Percentiles rank a stretch among this genome's conserved stretches.
These are phyloP conservation scores for Miltochrista miniata DNA, from an alignment of 2,888 invertebrate species.

Conservation along the genomic window DNA sequence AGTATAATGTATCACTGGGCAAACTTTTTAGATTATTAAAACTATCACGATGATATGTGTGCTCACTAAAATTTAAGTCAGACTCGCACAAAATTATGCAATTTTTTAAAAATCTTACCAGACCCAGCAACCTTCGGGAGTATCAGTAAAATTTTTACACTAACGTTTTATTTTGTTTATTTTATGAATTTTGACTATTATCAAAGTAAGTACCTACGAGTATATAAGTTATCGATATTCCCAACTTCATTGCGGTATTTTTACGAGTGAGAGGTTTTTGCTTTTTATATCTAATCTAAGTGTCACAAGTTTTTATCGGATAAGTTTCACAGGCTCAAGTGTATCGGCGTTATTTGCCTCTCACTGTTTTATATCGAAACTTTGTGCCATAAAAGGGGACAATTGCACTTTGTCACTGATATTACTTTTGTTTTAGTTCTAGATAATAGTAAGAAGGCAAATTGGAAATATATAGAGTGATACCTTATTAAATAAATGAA, in stretches of 20 bases:
- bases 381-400: constrained; percentile 21
- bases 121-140: too few species aligned
- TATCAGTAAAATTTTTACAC: too few species aligned
- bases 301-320: constrained; percentile 35
- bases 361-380: constrained; percentile 32
- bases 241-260: background rate
- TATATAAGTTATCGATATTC: background rate
- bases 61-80: too few species aligned
- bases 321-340: constrained; percentile 25
- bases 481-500: background rate
- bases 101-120: too few species aligned
- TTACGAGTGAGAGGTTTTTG: constrained; percentile 27
- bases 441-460: too few species aligned
- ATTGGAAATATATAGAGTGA: too few species aligned
- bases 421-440: background rate
- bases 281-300: constrained; percentile 33
- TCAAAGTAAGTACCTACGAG: background rate
- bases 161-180: too few species aligned
- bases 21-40: too few species aligned
- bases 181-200: background rate
- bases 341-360: constrained; percentile 21
- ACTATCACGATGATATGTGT: too few species aligned
- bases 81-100: too few species aligned
- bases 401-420: constrained; percentile 27
- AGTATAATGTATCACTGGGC: too few species aligned